phyloP scores from a whole-genome alignment of 2,888 invertebrate genomes.

The Arge pagana region DNA sequence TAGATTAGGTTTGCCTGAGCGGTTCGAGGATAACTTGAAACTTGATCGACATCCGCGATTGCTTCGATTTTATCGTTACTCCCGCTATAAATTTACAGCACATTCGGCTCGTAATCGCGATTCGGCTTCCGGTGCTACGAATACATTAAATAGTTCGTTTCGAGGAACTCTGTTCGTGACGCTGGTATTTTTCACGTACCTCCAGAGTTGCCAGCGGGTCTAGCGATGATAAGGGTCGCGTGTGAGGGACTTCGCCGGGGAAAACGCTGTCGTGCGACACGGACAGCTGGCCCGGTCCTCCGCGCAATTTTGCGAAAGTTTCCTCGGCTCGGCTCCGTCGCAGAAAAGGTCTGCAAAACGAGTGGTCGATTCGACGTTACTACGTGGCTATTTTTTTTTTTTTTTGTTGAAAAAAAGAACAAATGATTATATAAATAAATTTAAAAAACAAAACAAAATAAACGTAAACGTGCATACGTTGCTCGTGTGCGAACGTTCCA shows the following conservation, averaged over 20 bases:
- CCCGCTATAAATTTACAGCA: too few relatives aligned
- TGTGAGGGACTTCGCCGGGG: constrained; percentile 68
- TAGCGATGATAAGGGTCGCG: constrained; percentile 52
- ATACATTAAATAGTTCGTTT: too few relatives aligned
- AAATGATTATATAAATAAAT: too few relatives aligned
- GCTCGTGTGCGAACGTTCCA: too few relatives aligned
- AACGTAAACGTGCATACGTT: too few relatives aligned
- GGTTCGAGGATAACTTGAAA: background rate
- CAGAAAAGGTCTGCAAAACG: constrained; percentile 45
- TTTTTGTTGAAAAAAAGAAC: too few relatives aligned
- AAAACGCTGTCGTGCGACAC: constrained; percentile 92
- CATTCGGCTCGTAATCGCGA: too few relatives aligned
- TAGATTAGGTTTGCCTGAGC: background rate
- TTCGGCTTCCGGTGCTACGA: too few relatives aligned
- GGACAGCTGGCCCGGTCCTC: constrained; percentile 67
- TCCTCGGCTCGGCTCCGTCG: constrained; percentile 48
- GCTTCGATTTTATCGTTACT: too few relatives aligned
- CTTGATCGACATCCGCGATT: background rate
- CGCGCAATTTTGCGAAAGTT: constrained; percentile 48
- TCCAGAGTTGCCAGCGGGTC: constrained; percentile 51
- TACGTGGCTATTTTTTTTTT: constrained; percentile 6
- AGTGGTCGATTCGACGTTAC: background rate
- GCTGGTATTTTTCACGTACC: constrained; percentile 33
- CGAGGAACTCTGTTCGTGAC: too few relatives aligned
- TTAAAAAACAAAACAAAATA: too few relatives aligned